Conservation (phyloP, 2,888 invertebrate species). For the Cylindroiulus punctatus region DNA sequence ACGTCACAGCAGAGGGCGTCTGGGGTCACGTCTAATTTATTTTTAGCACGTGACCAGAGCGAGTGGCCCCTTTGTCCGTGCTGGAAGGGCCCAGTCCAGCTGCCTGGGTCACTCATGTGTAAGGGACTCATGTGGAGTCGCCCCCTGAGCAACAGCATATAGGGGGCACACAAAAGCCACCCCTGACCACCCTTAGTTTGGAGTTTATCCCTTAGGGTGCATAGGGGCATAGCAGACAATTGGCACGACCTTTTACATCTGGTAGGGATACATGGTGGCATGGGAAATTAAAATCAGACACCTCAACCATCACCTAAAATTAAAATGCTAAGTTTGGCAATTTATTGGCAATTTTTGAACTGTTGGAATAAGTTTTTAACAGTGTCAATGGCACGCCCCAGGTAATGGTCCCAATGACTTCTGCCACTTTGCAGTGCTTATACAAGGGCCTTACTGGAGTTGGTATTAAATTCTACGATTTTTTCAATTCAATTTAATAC, state of each 20-base stretch:
- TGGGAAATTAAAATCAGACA: no score
- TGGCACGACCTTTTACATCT: not conserved
- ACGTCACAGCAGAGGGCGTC: constrained; percentile 15
- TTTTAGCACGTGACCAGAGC: constrained; percentile 45
- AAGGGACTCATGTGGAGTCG: not conserved
- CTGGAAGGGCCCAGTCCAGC: not conserved
- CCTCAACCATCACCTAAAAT: no score
- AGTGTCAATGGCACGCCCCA: no score
- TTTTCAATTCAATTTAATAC: no score
- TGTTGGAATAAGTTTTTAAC: no score
- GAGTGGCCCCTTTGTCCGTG: constrained; percentile 23
- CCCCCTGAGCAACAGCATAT: not conserved
- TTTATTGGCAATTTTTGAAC: no score
- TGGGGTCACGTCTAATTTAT: constrained; percentile 29
- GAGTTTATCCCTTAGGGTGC: not conserved
- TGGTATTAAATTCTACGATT: no score
- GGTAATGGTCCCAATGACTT: no score
- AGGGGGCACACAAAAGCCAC: not conserved
- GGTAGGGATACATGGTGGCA: not conserved
- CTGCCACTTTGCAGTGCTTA: no score
- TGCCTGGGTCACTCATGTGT: constrained; percentile 14
- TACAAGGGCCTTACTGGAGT: no score
- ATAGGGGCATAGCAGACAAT: not conserved
- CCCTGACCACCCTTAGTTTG: constrained; percentile 21
- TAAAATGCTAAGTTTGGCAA: no score